These are phyloP conservation scores for Chironomus riparius DNA, from an alignment of 2,888 invertebrate genomes.

Conservation along the genomic window DNA sequence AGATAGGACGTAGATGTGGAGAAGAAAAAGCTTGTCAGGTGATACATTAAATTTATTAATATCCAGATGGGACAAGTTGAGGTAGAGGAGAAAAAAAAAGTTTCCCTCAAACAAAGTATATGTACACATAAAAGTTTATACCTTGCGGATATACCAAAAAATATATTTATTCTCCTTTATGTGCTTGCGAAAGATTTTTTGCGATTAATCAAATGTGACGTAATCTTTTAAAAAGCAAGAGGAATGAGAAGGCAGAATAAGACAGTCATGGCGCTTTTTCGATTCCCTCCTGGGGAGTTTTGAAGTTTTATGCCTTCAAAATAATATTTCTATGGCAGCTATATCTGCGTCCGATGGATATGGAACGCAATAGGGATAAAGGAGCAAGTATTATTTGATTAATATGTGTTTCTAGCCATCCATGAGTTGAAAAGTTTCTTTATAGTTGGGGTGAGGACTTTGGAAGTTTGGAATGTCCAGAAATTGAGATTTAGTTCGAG, in stretches of 20 bases:
- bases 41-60: conserved; percentile 22
- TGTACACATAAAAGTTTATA: too few relatives aligned
- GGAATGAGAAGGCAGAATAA: neutral
- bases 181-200: neutral
- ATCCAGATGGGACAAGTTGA: conserved; percentile 12
- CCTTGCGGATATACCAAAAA: neutral
- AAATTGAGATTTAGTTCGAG: too few relatives aligned
- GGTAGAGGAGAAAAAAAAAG: neutral
- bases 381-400: neutral
- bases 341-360: neutral
- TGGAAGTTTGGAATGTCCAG: too few relatives aligned
- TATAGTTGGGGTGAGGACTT: too few relatives aligned
- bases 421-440: neutral
- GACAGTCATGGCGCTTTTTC: neutral
- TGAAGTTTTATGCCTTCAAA: too few relatives aligned
- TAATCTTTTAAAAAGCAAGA: neutral
- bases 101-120: neutral
- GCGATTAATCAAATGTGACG: conserved; percentile 27
- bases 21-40: conserved; percentile 7
- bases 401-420: neutral
- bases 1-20: neutral
- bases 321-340: neutral
- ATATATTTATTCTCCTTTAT: neutral
- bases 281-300: too few relatives aligned
- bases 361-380: neutral